Percentiles rank a stretch among this genome's conserved stretches.
Conservation (phyloP, 2,797 vertebrate species). For the Chelon auratus region DNA sequence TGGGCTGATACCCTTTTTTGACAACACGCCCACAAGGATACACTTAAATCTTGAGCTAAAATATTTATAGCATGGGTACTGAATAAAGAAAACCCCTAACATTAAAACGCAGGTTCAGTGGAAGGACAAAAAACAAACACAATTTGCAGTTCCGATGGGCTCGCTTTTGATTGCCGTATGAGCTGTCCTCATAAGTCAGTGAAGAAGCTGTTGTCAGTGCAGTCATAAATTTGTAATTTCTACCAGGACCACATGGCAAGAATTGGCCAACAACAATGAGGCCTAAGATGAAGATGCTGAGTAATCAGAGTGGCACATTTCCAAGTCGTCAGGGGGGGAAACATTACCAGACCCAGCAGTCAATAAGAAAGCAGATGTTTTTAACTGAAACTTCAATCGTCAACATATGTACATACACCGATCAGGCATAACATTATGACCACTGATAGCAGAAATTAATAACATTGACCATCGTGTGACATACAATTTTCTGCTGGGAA, state of each 20-base stretch:
- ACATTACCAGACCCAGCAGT: constrained; percentile 3
- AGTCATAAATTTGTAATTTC: constrained; percentile 47
- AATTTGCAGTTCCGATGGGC: constrained; percentile 39
- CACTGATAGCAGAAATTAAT: too few relatives aligned
- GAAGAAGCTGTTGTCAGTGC: constrained; percentile 16
- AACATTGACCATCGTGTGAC: too few relatives aligned
- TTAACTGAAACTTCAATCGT: background rate
- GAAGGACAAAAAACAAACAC: constrained; percentile 25
- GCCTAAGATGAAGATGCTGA: constrained; percentile 31
- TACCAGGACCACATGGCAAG: constrained; percentile 1
- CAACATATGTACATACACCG: background rate
- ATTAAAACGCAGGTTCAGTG: constrained; percentile 30
- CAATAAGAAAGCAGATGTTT: background rate
- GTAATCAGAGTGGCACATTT: constrained; percentile 12
- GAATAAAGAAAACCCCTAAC: constrained; percentile 42
- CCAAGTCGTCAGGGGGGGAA: constrained; percentile 12
- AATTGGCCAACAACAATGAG: constrained; percentile 22
- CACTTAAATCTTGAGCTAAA: constrained; percentile 41
- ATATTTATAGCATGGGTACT: constrained; percentile 49
- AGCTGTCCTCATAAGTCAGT: constrained; percentile 4
- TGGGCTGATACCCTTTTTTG: constrained; percentile 34
- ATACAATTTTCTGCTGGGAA: too few relatives aligned
- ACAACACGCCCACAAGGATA: constrained; percentile 43
- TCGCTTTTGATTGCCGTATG: constrained; percentile 10
- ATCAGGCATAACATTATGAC: too few relatives aligned